Base-by-base conservation (phyloP, 2,797 vertebrate species). In the Hemibagrus guttatus region DNA sequence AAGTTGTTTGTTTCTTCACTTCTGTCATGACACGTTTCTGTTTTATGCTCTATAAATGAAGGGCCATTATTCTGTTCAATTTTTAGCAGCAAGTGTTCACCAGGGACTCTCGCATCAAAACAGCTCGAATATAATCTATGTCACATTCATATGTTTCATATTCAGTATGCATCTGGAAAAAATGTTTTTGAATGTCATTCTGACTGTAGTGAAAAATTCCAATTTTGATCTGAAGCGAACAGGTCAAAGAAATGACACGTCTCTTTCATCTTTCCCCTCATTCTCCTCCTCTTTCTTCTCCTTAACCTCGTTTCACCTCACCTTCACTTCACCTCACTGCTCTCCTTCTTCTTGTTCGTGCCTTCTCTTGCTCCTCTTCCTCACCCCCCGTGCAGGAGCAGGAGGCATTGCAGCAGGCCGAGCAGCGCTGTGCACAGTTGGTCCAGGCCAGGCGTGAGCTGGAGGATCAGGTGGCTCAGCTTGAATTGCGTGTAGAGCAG, bases 401-500 rank as follows among this genome's bases (percentile, higher is more conserved):
- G 90, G 94, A 94, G 89, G 93, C 92, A 54, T 87, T 91, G 84
- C 93, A 92, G 92, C 94, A 87, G 11, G 92, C 93, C 4, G 93
- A 94, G 89, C 93, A 94, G 87, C 93, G 90, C 85, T 95, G 94
- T 17, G 56, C 87, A 85, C 93, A 94, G 87, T 91, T 94, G 93
- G 93, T 93, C 88, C 93, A 95, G 91, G 91, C 90, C 80, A 93
- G 85, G 39, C 84, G 87, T 1, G 94, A 95, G 83, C 92, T 96
- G 86, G 93, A 96, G 92, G 89, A 54, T 31, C 95, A 95, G 92
- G 93, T 96, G 83, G 91, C 86, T 0, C 93, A 93, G 63, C 92
- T 95, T 82, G 93, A 92, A 0, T 93, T 93, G 4, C 94, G 92
- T 7, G 92, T 96, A 89, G 94, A 95, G 89, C 94, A 95, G 87